A percentile compares a stretch with the other conserved stretches of the same genome.
phyloP scores from a whole-genome alignment of 2,797 vertebrate genomes.

The Sebastiscus tertius region DNA sequence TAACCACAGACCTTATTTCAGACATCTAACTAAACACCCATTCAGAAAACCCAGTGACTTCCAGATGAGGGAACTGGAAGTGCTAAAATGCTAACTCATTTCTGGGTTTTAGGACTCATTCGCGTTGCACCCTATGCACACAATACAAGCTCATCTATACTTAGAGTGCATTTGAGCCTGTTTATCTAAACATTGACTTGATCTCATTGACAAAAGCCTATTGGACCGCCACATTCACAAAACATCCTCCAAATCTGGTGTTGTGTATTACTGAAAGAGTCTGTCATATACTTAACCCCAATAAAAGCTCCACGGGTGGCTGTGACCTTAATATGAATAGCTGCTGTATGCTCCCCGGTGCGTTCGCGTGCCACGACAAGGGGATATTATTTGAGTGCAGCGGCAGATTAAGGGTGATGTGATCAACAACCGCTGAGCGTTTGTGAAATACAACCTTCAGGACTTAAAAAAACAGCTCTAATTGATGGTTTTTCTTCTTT shows the following conservation, averaged over 20 bases:
- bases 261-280: slow-evolving; percentile 47
- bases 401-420: slow-evolving; percentile 43
- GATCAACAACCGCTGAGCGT: slow-evolving; percentile 36
- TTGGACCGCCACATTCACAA: slow-evolving; percentile 21
- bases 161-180: background rate
- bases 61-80: background rate
- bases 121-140: background rate
- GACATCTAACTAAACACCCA: background rate
- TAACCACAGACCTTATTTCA: background rate
- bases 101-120: background rate
- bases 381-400: slow-evolving; percentile 37
- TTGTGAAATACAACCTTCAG: slow-evolving; percentile 19
- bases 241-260: slow-evolving; percentile 49
- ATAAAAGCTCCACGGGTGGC: slow-evolving; percentile 59
- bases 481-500: background rate
- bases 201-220: slow-evolving; percentile 13
- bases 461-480: background rate
- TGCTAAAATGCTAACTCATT: background rate
- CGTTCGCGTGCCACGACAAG: slow-evolving; percentile 18
- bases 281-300: slow-evolving; percentile 74
- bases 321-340: slow-evolving; percentile 68
- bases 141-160: background rate
- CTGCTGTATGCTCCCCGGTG: slow-evolving; percentile 23
- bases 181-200: background rate
- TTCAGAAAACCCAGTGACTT: background rate